These are phyloP conservation scores for Apamea monoglypha DNA, from an alignment of 2,888 invertebrate species.

Conservation along the genomic window DNA sequence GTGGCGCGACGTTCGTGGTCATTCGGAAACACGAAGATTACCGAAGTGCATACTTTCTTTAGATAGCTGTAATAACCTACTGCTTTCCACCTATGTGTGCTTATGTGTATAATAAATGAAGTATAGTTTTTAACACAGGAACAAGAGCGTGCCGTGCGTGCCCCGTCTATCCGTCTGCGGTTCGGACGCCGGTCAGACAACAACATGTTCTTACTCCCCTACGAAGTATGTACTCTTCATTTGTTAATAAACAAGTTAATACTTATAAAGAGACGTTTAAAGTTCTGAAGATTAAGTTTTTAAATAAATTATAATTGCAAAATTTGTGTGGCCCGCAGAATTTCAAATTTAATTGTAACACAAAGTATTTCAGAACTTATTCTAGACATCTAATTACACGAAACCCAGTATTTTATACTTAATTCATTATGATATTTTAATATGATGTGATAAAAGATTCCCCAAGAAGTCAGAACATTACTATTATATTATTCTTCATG, in stretches of 20 bases:
- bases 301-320: constrained; percentile 34
- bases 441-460: constrained; percentile 62
- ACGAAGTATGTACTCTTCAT: constrained; percentile 79
- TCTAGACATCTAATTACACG: not conserved
- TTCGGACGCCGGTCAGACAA: constrained; percentile 94
- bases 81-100: not conserved
- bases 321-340: constrained; percentile 12
- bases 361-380: constrained; percentile 15
- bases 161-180: constrained; percentile 94
- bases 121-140: constrained; percentile 74
- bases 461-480: constrained; percentile 75
- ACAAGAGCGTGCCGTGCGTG: constrained; percentile 92
- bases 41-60: not conserved
- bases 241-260: constrained; percentile 6
- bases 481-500: constrained; percentile 1
- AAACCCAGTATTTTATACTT: not conserved
- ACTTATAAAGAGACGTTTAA: not conserved
- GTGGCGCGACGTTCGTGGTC: not conserved
- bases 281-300: constrained; percentile 15
- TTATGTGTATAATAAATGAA: constrained; percentile 34
- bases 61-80: not conserved
- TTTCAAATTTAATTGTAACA: constrained; percentile 1
- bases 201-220: constrained; percentile 89
- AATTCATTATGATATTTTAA: not conserved
- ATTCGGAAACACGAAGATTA: not conserved